Conservation (phyloP, 2,113 vertebrate species). For the Lagopus muta region DNA sequence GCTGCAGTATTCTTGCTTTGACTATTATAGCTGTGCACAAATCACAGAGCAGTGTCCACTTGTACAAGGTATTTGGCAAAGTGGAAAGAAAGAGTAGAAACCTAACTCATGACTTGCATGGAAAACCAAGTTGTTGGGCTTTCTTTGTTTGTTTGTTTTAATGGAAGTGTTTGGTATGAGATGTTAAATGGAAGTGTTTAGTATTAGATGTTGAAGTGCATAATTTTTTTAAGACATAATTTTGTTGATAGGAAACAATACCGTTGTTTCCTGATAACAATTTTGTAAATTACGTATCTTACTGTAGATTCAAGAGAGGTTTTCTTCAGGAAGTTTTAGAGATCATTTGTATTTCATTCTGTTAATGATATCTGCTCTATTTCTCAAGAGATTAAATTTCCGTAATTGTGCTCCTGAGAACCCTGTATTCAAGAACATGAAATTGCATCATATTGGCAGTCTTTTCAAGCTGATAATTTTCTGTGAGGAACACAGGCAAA, state of each 20-base stretch:
- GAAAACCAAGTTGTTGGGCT: not conserved
- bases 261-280: not conserved
- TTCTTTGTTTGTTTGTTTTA: not conserved
- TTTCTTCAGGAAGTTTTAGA: not conserved
- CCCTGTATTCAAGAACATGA: constrained; percentile 5
- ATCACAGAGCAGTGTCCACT: not conserved
- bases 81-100: not conserved
- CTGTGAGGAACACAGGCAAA: not conserved
- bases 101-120: not conserved
- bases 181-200: not conserved
- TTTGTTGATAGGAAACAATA: not conserved
- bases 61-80: not conserved
- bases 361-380: constrained; percentile 6
- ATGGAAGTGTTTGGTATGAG: not conserved
- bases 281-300: not conserved
- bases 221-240: not conserved
- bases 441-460: not conserved
- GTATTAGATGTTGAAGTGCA: not conserved
- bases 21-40: not conserved
- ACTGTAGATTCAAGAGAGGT: not conserved
- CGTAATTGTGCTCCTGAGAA: not conserved
- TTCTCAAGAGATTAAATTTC: constrained; percentile 54
- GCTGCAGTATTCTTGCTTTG: not conserved
- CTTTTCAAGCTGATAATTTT: not conserved
- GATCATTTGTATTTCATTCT: not conserved